These are phyloP conservation scores for Trichopria drosophilae DNA, from an alignment of 2,888 invertebrate genomes.

Conservation along the genomic window DNA sequence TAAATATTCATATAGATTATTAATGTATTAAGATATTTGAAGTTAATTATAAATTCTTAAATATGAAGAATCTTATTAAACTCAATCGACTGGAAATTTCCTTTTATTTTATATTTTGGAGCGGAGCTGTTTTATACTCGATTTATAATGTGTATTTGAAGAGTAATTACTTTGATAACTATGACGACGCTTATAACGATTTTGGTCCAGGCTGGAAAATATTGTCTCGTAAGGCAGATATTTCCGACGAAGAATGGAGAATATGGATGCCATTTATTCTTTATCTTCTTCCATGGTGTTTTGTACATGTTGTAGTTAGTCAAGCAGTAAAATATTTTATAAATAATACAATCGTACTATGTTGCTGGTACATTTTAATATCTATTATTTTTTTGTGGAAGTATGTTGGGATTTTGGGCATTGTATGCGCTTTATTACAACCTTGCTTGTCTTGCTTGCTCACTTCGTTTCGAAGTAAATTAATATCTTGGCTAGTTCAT, in stretches of 20 bases:
- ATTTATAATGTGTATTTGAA: conserved; percentile 61
- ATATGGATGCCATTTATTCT: conserved; percentile 64
- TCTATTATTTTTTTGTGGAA: conserved; percentile 60
- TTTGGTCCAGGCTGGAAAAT: conserved; percentile 65
- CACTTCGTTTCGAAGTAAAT: conserved; percentile 59
- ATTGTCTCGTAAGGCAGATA: conserved; percentile 65
- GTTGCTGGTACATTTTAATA: conserved; percentile 63
- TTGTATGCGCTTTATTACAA: conserved; percentile 62
- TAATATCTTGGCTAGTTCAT: conserved; percentile 64
- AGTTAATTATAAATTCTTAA: too few species aligned
- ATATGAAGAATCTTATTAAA: too few species aligned
- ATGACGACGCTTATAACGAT: conserved; percentile 59
- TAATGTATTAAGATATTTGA: too few species aligned
- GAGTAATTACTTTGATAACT: conserved; percentile 59
- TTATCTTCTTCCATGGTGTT: conserved; percentile 62
- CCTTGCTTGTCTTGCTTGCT: conserved; percentile 63
- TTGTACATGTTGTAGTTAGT: conserved; percentile 63
- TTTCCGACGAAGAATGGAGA: conserved; percentile 74
- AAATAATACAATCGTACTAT: conserved; percentile 51
- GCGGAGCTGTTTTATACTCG: conserved; percentile 62
- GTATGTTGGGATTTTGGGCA: conserved; percentile 61
- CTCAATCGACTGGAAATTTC: conserved; percentile 54
- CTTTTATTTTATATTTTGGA: conserved; percentile 63
- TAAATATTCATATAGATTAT: too few species aligned
- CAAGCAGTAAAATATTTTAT: conserved; percentile 54